These are phyloP conservation scores for Sinopyrophorus schimmeli DNA, from an alignment of 2,888 invertebrate species.

Conservation along the genomic window DNA sequence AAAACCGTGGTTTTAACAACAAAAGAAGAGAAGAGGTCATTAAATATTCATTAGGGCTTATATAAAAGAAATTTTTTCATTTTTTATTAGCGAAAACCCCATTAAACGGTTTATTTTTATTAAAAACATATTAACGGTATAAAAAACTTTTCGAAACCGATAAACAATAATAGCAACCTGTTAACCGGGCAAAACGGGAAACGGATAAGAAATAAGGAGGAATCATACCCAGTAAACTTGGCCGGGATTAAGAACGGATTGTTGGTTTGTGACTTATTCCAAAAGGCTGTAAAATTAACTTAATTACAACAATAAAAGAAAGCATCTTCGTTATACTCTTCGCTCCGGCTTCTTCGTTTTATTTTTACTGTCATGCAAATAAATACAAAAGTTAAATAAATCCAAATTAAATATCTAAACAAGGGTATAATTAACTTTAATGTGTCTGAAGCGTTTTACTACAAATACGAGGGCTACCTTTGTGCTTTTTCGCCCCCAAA, in stretches of 20 bases:
- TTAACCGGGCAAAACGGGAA: too few species aligned
- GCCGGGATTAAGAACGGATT: conserved; percentile 49
- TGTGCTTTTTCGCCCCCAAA: neutral
- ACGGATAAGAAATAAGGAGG: conserved; percentile 41
- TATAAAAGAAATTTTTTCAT: too few species aligned
- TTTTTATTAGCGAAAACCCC: too few species aligned
- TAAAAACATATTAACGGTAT: too few species aligned
- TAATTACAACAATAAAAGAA: conserved; percentile 50
- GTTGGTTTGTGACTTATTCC: conserved; percentile 50
- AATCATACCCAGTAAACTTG: conserved; percentile 37
- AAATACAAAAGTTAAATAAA: conserved; percentile 37
- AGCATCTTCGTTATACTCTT: conserved; percentile 41
- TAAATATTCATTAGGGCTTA: too few species aligned
- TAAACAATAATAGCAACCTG: too few species aligned
- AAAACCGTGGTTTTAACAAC: too few species aligned
- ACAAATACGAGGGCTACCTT: neutral
- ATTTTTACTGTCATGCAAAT: conserved; percentile 31
- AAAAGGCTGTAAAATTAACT: conserved; percentile 50
- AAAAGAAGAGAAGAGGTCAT: too few species aligned
- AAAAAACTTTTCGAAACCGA: too few species aligned
- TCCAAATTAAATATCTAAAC: conserved; percentile 32
- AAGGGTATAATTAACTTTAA: conserved; percentile 37
- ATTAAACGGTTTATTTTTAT: too few species aligned
- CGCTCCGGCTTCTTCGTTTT: conserved; percentile 40
- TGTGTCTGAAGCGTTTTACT: neutral